Base-by-base conservation (phyloP, 1,140 invertebrate genomes). In the Anadara kagoshimensis region DNA sequence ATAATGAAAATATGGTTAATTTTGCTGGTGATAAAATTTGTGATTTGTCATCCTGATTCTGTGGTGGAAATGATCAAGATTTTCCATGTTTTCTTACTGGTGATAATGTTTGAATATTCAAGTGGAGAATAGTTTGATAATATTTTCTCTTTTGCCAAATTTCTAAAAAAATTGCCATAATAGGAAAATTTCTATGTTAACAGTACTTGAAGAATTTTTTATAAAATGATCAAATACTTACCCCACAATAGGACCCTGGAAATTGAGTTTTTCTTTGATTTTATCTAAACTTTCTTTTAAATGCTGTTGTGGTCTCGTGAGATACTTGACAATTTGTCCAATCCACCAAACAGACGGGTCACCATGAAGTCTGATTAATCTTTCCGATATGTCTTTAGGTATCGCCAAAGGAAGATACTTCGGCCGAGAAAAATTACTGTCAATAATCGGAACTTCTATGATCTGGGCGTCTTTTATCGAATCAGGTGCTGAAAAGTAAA, bases 261-360 rank as follows among this genome's bases (percentile, higher is more conserved):
- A 97, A 69, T 93, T 93, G 64, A 99, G 91, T 85, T 94, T 95
- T 11, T 93, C 90, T 78, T 93, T 93, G 4, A 94, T 93, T 45
- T 93, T 91, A 11, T 94, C 91, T 14, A 99, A 91, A 36, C 96
- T 92, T 56, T 92, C 90, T 76, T 93, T 90, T 22, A 87, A 78
- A 29, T 73, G 68, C 4, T 93, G 90, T 78, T 96, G 94, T n/a
- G 95, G 95, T 76, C 95, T 91, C 61, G 98, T 91, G 43, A 99
- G 90, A 89, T 96, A 99, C 82, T 95, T 95, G 0, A 98, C 90
- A 86, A 99, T 94, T 90, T 99, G 97, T 0, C 96, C 96, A 47
- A 98, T 93, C 96, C 97, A 99, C 97, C 98, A 99, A 26, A 96
- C 97, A 66, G 96, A 91, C 0, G 98, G 98, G 89, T 98, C 94